These are phyloP conservation scores for Coleophora flavipennella DNA, from an alignment of 2,888 invertebrate species.

Conservation along the genomic window DNA sequence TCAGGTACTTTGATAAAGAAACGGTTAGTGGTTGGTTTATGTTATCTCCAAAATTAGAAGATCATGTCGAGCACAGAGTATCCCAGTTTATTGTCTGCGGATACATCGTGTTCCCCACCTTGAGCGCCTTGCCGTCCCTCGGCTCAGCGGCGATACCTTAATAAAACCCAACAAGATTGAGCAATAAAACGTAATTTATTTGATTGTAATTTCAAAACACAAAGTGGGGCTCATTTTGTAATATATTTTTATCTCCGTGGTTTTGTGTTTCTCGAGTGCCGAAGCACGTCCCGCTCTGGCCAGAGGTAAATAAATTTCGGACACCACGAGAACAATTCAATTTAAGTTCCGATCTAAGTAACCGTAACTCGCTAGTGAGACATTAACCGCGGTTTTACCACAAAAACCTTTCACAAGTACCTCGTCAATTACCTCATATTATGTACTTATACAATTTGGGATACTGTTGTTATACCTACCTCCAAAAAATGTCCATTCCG, in stretches of 20 bases:
- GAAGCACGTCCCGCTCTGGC: slow-evolving; percentile 60
- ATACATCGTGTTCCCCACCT: slow-evolving; percentile 60
- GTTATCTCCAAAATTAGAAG: slow-evolving; percentile 58
- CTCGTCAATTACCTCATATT: no score
- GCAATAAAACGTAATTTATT: slow-evolving; percentile 73
- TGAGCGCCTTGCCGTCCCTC: slow-evolving; percentile 42
- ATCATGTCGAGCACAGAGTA: slow-evolving; percentile 43
- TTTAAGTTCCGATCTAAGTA: slow-evolving; percentile 36
- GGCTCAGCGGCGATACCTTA: slow-evolving; percentile 68
- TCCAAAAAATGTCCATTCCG: no score
- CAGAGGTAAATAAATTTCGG: slow-evolving; percentile 39
- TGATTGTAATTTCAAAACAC: slow-evolving; percentile 73
- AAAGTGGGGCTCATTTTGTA: slow-evolving; percentile 70
- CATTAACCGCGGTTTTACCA: slow-evolving; percentile 39
- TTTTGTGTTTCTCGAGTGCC: slow-evolving; percentile 60
- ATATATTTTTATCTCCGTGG: slow-evolving; percentile 70
- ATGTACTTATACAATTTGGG: no score
- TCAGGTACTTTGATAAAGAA: no score
- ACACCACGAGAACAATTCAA: slow-evolving; percentile 44
- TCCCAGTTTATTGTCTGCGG: slow-evolving; percentile 45
- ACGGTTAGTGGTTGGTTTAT: no score
- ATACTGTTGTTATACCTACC: no score
- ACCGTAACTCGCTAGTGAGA: slow-evolving; percentile 45
- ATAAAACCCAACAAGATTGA: slow-evolving; percentile 72
- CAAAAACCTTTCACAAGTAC: slow-evolving; percentile 22